A percentile compares a stretch with the other conserved stretches of the same genome.
Evolutionary conservation across 2,888 invertebrate species (phyloP).

Genomic region (Habroteleia sp.): DNA sequence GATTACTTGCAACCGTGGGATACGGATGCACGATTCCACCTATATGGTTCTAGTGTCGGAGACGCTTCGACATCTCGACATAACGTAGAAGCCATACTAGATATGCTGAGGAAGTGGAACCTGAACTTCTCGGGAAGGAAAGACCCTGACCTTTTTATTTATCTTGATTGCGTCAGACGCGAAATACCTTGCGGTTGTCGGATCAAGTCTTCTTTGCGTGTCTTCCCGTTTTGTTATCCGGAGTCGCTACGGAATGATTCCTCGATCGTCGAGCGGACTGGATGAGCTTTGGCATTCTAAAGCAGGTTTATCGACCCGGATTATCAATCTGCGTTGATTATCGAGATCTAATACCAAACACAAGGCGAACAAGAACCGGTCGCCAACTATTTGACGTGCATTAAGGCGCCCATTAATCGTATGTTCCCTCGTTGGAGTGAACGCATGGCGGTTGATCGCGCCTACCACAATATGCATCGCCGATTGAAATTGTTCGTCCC

Average conservation of each 20-base stretch:
- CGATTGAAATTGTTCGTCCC: neutral
- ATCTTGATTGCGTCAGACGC: neutral
- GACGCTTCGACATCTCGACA: no score
- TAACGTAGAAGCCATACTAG: no score
- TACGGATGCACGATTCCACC: no score
- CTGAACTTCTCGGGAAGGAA: conserved; percentile 3
- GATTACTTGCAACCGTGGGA: no score
- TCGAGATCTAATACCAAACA: neutral
- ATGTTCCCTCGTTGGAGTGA: neutral
- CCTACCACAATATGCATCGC: neutral
- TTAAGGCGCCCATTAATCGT: neutral
- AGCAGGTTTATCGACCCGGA: conserved; percentile 6
- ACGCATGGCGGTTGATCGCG: neutral
- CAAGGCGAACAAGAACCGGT: neutral
- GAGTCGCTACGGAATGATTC: conserved; percentile 20
- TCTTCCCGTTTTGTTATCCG: neutral
- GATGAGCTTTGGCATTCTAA: neutral
- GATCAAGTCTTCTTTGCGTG: neutral
- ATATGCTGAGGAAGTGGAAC: no score
- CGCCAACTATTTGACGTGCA: neutral
- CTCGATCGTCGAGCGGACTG: conserved; percentile 4
- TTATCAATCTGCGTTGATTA: neutral
- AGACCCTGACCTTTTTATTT: conserved; percentile 7
- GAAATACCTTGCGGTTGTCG: neutral
- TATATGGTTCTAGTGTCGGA: no score